These are phyloP conservation scores for Ericerus pela DNA, from an alignment of 1,140 invertebrate genomes.

Conservation along the genomic window DNA sequence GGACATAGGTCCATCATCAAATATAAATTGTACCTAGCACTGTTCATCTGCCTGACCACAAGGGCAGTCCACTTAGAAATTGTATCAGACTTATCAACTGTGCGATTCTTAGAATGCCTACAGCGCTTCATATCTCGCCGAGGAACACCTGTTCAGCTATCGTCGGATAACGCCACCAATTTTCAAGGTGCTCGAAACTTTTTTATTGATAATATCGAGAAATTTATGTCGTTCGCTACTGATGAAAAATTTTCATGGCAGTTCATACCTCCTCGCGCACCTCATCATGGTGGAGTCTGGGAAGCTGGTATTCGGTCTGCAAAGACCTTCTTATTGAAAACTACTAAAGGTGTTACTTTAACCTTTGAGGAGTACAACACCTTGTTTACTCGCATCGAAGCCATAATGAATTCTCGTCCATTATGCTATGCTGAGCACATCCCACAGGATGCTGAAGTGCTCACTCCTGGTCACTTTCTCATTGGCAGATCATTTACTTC, in stretches of 20 bases:
- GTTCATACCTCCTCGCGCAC: not conserved
- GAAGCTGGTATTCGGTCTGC: conserved; percentile 23
- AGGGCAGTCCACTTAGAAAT: conserved; percentile 33
- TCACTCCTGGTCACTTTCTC: conserved; percentile 27
- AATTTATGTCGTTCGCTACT: not conserved
- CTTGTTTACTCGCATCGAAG: conserved; percentile 23
- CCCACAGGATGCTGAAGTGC: conserved; percentile 22
- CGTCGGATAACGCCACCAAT: conserved; percentile 28
- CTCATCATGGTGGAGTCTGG: conserved; percentile 22
- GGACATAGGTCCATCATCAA: conserved; percentile 17
- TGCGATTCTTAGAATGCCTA: conserved; percentile 30
- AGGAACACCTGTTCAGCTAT: conserved; percentile 25
- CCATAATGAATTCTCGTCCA: conserved; percentile 26
- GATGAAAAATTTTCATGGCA: not conserved
- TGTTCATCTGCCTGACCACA: conserved; percentile 33
- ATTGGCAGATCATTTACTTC: conserved; percentile 18
- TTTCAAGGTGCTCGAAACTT: not conserved
- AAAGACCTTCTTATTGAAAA: conserved; percentile 18
- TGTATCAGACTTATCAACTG: conserved; percentile 28
- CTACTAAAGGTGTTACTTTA: conserved; percentile 14
- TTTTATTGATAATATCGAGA: not conserved
- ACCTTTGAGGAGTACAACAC: conserved; percentile 29
- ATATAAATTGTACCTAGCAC: conserved; percentile 30
- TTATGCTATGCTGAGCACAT: no score
- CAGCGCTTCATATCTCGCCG: conserved; percentile 30